A percentile compares a stretch with the other conserved stretches of the same genome.
Evolutionary conservation across 2,113 vertebrate genomes (phyloP).

Genomic region (Chloropsis hardwickii): DNA sequence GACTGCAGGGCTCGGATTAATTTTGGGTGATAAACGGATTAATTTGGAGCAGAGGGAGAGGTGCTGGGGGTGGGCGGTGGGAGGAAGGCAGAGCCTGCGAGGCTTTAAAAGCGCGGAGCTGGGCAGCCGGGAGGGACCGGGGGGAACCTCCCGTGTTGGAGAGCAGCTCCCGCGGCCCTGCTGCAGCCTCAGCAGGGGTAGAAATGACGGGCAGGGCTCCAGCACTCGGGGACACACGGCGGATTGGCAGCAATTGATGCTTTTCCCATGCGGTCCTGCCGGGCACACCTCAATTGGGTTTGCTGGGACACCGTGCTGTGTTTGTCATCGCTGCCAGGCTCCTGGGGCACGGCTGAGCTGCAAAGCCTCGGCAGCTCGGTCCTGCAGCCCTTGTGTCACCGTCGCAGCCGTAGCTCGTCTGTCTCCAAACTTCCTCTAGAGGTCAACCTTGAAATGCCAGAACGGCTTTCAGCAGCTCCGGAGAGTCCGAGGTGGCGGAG

Average conservation of each 20-base stretch:
- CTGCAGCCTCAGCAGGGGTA: not conserved
- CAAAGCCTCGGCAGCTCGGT: not conserved
- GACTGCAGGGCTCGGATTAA: not conserved
- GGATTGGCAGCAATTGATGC: not conserved
- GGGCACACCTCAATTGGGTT: rapidly evolving
- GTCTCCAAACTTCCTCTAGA: slow-evolving; percentile 3
- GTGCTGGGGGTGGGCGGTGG: not conserved
- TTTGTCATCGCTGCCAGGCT: rapidly evolving
- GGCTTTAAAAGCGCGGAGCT: not conserved
- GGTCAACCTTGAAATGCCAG: slow-evolving; percentile 35
- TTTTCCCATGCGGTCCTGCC: not conserved
- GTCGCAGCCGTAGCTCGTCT: not conserved
- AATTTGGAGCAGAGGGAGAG: not conserved
- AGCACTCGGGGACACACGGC: rapidly evolving
- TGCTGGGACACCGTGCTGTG: rapidly evolving
- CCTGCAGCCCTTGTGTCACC: not conserved
- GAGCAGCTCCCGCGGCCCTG: rapidly evolving
- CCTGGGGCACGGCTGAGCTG: not conserved
- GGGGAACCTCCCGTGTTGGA: rapidly evolving
- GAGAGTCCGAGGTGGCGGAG: not conserved
- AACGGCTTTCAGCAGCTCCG: not conserved
- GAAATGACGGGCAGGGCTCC: not conserved
- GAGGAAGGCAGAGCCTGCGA: not conserved
- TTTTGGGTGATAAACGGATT: not conserved
- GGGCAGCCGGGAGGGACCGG: not conserved